Evolutionary conservation across 2,113 vertebrate genomes (phyloP).

Genomic region (Motacilla alba): DNA sequence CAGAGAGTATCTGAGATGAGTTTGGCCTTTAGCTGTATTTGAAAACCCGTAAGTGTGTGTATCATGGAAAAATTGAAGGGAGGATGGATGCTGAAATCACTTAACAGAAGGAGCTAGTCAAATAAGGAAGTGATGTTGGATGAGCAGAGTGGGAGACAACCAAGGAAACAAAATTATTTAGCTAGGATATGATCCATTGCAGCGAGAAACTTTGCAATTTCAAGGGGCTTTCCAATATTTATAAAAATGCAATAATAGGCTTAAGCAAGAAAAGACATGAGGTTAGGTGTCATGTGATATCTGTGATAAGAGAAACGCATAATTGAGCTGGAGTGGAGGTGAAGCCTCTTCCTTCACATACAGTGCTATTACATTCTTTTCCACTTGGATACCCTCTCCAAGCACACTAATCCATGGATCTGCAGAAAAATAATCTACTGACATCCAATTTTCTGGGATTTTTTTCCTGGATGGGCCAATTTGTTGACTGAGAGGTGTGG

Average conservation of each 20-base stretch:
- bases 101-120: not conserved
- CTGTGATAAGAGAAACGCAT: conserved; percentile 34
- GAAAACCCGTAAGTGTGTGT: not conserved
- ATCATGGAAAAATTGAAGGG: not conserved
- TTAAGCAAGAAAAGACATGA: conserved; percentile 15
- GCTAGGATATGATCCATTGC: not conserved
- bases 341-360: not conserved
- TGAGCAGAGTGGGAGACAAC: not conserved
- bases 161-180: not conserved
- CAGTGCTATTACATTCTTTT: conserved; percentile 48
- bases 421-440: conserved; percentile 61
- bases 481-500: conserved; percentile 3
- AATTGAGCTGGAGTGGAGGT: conserved; percentile 21
- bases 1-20: not conserved
- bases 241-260: conserved; percentile 20
- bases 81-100: not conserved
- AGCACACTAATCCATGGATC: conserved; percentile 59
- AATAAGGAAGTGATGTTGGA: not conserved
- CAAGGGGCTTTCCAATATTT: conserved; percentile 39
- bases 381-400: conserved; percentile 51
- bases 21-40: not conserved
- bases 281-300: not conserved
- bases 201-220: not conserved
- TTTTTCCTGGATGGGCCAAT: conserved; percentile 42
- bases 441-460: conserved; percentile 59